Percentiles rank a stretch among this genome's conserved stretches.
Conservation (phyloP, 2,888 invertebrate species). For the Amiota minor region DNA sequence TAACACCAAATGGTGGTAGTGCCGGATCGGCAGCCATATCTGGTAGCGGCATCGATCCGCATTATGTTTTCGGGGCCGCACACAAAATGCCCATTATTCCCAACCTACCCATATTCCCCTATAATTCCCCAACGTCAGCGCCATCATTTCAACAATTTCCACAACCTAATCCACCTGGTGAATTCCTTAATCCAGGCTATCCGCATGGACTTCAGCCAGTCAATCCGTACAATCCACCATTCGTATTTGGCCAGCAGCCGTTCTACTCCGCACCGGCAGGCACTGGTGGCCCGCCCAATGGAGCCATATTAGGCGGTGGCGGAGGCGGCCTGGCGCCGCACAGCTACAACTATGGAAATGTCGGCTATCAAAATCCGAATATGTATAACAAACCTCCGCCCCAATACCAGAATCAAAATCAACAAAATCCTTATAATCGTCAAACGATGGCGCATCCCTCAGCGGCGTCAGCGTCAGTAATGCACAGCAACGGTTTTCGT, state of each 20-base stretch:
- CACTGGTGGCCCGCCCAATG: slow-evolving; percentile 72
- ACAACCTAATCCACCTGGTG: slow-evolving; percentile 73
- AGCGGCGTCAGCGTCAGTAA: slow-evolving; percentile 40
- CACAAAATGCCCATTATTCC: slow-evolving; percentile 70
- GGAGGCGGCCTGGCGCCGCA: slow-evolving; percentile 67
- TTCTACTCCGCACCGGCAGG: slow-evolving; percentile 67
- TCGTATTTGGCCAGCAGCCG: slow-evolving; percentile 72
- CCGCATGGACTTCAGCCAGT: slow-evolving; percentile 71
- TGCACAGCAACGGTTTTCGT: neutral
- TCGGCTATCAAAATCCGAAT: slow-evolving; percentile 70
- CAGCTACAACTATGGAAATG: slow-evolving; percentile 61
- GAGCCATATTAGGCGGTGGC: slow-evolving; percentile 61
- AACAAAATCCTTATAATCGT: slow-evolving; percentile 71
- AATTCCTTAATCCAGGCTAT: slow-evolving; percentile 70
- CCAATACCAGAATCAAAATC: slow-evolving; percentile 71
- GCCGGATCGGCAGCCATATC: slow-evolving; percentile 39
- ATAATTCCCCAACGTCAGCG: slow-evolving; percentile 70
- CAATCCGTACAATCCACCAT: slow-evolving; percentile 72
- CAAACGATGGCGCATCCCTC: slow-evolving; percentile 72
- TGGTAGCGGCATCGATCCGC: slow-evolving; percentile 69
- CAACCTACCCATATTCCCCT: slow-evolving; percentile 72
- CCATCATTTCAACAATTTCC: slow-evolving; percentile 73
- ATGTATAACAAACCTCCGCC: slow-evolving; percentile 73
- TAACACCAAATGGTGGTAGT: slow-evolving; percentile 7
- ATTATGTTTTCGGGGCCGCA: slow-evolving; percentile 72